phyloP scores from a whole-genome alignment of 2,113 vertebrate species.

The Oreochromis spilurus region DNA sequence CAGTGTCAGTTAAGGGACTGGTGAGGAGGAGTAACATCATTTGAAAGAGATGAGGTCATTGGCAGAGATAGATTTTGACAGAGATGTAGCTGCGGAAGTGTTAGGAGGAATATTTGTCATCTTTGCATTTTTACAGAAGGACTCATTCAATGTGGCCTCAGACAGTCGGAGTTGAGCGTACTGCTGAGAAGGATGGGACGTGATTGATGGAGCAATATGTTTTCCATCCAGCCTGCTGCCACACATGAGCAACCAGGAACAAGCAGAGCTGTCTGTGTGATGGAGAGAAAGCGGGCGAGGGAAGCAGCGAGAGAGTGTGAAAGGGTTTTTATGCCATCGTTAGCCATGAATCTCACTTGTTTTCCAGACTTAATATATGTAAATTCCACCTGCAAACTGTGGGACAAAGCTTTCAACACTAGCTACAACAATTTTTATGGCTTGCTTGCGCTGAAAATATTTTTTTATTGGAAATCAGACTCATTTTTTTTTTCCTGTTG shows the following conservation, averaged over 20 bases:
- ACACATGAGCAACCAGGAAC: constrained; percentile 63
- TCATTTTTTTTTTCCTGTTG: not conserved
- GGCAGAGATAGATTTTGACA: not conserved
- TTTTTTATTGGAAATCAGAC: constrained; percentile 46
- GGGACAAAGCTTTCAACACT: constrained; percentile 53
- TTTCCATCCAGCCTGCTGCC: constrained; percentile 54
- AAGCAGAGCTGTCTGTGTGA: constrained; percentile 45
- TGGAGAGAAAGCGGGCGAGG: not conserved
- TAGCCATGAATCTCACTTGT: constrained; percentile 48
- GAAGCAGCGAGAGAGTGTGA: not conserved
- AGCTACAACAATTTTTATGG: constrained; percentile 47
- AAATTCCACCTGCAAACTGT: constrained; percentile 64
- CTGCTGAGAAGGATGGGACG: constrained; percentile 34
- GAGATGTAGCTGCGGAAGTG: not conserved
- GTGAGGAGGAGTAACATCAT: not conserved
- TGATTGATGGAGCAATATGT: constrained; percentile 72
- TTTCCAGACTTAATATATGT: constrained; percentile 58
- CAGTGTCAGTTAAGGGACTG: constrained; percentile 17
- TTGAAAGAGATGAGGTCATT: constrained; percentile 24
- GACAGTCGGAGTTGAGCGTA: not conserved
- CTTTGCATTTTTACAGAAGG: constrained; percentile 22
- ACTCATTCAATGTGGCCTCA: constrained; percentile 3
- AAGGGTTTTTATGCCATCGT: constrained; percentile 27
- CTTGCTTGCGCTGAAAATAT: constrained; percentile 44
- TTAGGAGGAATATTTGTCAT: constrained; percentile 38